These are phyloP conservation scores for Muscina levida DNA, from an alignment of 2,888 invertebrate species.

Conservation along the genomic window DNA sequence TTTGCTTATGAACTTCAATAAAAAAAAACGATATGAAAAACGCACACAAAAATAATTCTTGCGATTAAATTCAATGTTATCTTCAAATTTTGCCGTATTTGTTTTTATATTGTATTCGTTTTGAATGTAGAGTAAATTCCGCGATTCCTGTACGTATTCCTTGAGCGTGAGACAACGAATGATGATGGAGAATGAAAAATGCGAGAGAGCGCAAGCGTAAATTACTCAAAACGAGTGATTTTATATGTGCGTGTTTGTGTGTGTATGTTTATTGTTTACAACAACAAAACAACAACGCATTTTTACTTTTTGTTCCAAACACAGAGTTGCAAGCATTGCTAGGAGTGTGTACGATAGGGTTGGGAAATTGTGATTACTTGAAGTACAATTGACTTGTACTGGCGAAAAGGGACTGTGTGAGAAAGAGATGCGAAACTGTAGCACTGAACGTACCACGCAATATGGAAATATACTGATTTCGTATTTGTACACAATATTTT, in stretches of 20 bases:
- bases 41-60: too few relatives aligned
- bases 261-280: neutral
- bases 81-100: neutral
- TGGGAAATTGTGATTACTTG: neutral
- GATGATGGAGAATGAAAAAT: too few relatives aligned
- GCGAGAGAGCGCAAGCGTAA: slow-evolving; percentile 49
- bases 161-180: slow-evolving; percentile 67
- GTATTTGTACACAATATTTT: too few relatives aligned
- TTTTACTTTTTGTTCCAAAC: neutral
- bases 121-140: too few relatives aligned
- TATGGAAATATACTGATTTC: too few relatives aligned
- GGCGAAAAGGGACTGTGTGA: neutral
- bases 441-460: too few relatives aligned
- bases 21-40: too few relatives aligned
- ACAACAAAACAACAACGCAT: too few relatives aligned
- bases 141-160: slow-evolving; percentile 44
- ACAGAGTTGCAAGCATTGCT: slow-evolving; percentile 49
- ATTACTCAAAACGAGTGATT: slow-evolving; percentile 49
- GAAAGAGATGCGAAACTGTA: too few relatives aligned
- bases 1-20: too few relatives aligned
- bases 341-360: neutral
- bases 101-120: slow-evolving; percentile 14
- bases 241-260: slow-evolving; percentile 5
- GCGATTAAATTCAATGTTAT: slow-evolving; percentile 2
- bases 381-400: neutral